These are phyloP conservation scores for Drusus annulatus DNA, from an alignment of 1,140 invertebrate genomes.

Conservation along the genomic window DNA sequence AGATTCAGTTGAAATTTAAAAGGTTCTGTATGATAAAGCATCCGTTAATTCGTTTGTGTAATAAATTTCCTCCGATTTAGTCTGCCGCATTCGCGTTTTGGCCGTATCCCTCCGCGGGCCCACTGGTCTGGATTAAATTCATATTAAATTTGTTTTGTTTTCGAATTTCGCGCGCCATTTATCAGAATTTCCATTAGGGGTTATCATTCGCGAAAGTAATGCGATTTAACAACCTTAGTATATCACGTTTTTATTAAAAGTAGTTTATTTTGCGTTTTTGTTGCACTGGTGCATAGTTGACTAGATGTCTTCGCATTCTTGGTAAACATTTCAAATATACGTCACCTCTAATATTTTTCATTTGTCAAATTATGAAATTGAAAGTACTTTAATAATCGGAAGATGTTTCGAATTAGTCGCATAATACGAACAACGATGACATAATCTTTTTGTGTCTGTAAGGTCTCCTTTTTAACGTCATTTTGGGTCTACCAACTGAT, in stretches of 20 bases:
- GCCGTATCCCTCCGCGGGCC: neutral
- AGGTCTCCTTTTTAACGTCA: no score
- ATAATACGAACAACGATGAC: no score
- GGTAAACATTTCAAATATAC: no score
- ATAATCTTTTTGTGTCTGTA: no score
- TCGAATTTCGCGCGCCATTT: constrained; percentile 59
- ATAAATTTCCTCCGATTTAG: constrained; percentile 11
- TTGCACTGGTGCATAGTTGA: no score
- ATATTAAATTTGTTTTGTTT: constrained; percentile 59
- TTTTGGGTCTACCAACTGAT: no score
- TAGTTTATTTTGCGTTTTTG: no score
- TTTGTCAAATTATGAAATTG: no score
- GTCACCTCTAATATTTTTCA: no score
- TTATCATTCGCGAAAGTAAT: neutral
- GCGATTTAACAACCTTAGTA: neutral
- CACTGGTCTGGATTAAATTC: constrained; percentile 49
- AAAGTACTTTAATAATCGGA: no score
- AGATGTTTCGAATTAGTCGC: no score
- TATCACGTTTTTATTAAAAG: neutral
- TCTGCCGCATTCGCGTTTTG: neutral
- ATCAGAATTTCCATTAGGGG: constrained; percentile 56
- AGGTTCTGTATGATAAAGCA: neutral
- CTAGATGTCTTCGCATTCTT: no score
- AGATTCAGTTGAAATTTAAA: neutral
- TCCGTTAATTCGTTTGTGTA: constrained; percentile 17